A percentile compares a stretch with the other conserved stretches of the same genome.
Evolutionary conservation across 2,797 vertebrate genomes (phyloP).

Genomic region (Hafferia zeledoni): DNA sequence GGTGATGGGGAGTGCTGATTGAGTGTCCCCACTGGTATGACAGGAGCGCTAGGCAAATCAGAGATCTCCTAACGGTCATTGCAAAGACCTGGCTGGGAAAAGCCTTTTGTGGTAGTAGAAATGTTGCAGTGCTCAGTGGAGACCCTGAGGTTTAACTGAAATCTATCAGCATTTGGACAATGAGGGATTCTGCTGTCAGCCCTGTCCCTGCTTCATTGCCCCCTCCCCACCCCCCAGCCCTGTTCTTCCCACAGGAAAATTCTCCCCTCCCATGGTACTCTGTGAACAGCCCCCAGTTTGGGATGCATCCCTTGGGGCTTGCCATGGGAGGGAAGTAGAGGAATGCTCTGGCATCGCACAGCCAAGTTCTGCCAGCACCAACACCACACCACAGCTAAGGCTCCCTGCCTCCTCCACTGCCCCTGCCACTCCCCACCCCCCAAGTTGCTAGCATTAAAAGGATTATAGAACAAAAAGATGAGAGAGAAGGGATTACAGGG

Average conservation of each 20-base stretch:
- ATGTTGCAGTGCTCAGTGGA: not conserved
- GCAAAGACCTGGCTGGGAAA: not conserved
- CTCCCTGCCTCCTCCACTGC: not conserved
- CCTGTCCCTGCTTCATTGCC: fast-evolving
- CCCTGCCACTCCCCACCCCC: not conserved
- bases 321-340: not conserved
- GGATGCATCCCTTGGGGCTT: not conserved
- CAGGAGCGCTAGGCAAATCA: not conserved
- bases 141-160: not conserved
- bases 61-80: not conserved
- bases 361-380: not conserved
- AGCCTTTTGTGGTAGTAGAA: not conserved
- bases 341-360: not conserved
- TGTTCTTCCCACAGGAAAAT: not conserved
- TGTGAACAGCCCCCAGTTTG: not conserved
- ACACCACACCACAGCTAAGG: not conserved
- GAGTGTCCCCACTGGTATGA: not conserved
- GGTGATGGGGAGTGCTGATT: fast-evolving
- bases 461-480: constrained; percentile 69
- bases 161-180: not conserved
- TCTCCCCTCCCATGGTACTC: not conserved
- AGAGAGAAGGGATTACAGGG: constrained; percentile 68
- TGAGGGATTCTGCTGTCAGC: not conserved
- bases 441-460: constrained; percentile 39
- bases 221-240: not conserved